Conservation (phyloP, 1,140 invertebrate genomes). For the Eriocheir sinensis region DNA sequence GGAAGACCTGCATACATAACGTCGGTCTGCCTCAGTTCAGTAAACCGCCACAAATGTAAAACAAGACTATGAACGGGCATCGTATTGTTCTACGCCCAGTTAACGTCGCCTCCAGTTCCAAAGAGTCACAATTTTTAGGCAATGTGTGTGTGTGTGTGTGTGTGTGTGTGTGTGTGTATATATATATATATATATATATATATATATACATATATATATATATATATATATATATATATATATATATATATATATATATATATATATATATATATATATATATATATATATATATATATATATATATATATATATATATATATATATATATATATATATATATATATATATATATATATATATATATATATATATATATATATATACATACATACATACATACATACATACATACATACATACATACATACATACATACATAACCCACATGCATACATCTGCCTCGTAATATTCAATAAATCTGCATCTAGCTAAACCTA, state of each 20-base stretch:
- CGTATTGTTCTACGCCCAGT: too few relatives aligned
- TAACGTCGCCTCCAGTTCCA: too few relatives aligned
- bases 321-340: neutral
- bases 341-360: neutral
- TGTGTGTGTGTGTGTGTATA: neutral
- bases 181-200: conserved; percentile 25
- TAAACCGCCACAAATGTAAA: too few relatives aligned
- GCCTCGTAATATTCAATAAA: too few relatives aligned
- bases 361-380: neutral
- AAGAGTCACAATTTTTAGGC: too few relatives aligned
- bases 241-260: conserved; percentile 45
- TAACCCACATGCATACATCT: too few relatives aligned
- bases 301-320: conserved; percentile 23
- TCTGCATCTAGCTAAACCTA: too few relatives aligned
- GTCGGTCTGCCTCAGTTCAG: too few relatives aligned
- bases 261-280: conserved; percentile 45
- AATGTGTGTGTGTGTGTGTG: neutral
- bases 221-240: conserved; percentile 45
- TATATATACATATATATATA: conserved; percentile 40
- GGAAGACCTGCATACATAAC: too few relatives aligned
- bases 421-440: neutral
- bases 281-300: conserved; percentile 43
- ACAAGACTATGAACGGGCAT: too few relatives aligned
- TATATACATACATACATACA: neutral
- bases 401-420: conserved; percentile 27